Base-by-base conservation (phyloP, 1,140 invertebrate species). In the Dendroctonus valens region DNA sequence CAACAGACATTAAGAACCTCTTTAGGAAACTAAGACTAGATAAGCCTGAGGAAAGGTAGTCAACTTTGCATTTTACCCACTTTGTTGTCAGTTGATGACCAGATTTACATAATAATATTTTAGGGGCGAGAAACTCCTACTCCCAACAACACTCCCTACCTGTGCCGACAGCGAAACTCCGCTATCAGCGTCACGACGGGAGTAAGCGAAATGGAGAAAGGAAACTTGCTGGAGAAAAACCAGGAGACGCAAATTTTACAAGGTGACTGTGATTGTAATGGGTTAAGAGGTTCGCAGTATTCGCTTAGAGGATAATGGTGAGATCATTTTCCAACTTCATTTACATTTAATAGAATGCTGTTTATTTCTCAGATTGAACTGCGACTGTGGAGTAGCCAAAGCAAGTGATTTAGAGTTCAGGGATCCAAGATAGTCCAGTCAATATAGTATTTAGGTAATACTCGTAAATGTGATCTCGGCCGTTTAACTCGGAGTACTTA, bases 111-210 rank as follows among this genome's bases (percentile, higher is more conserved):
- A 11, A 6, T 59, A 15, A 3, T 58, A 64, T 71, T 75, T 59
- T 77, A 91, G 88, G 88, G 87, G 72, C 83, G 85, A 73, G 88
- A 87, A 74, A 89, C 88, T 62, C 89, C 88, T 54, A 91, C 89
- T 9, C 89, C 90, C 15, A 84, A 85, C 15, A 88, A 89, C 70
- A 90, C 90, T 6, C 90, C 90, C 9, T 92, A 90, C 72, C 76
- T 91, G 77, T 91, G 90, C 46, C 89, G 92, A 74, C 81, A 90
- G 15, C 90, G 85, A 74, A 85, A 80, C 71, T 75, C 82, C 49
- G 70, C 72, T 49, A 76, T 74, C 41, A 75, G 73, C 3, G 79
- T 80, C 14, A 78, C 80, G 37, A 79, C 81, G 69, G 82, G 83
- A 74, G 75, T 84, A 51, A 85, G 83, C 71, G 84, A 85, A 70